Evolutionary conservation across 2,113 vertebrate species (phyloP), one percentile per base, ranked within the genome.

Genomic region (Aspiorhynchus laticeps): DNA sequence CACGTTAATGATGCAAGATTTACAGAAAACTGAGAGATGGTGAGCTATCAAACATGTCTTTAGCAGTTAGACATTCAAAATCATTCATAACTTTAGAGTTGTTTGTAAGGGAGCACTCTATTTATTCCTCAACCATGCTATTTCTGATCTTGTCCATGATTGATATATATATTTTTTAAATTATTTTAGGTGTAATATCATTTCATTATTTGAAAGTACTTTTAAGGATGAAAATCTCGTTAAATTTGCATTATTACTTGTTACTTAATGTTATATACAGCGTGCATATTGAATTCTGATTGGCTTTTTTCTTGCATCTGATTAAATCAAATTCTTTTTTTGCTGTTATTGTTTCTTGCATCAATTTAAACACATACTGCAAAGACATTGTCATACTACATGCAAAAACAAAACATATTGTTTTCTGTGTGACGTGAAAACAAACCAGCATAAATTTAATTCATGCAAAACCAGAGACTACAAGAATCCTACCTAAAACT

Each of bases 11-110:
- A 89, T 56, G 85, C 31, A 7, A 61, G 51, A 81, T 28, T 28
- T 81, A 65, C 38, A 19, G 59, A 82, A 65, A 46, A 82, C 38
- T 81, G 38, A 65, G 53, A 41, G 59, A 81, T 65, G 59, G 80
- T 46, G 80, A 81, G 59, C 90, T 89, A 83, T 88, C 85, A 79
- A 93, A 91, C 75, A 85, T 83, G 88, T 88, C 88, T 87, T 80
- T 74, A 73, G 91, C 93, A 93, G 93, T 94, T 93, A 94, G 92
- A 86, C 90, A 93, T 91, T 93, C 91, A 92, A 91, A 92, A 93
- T 87, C 91, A 93, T 88, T 91, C 91, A 89, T 88, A 91, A 89
- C 91, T 89, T 53, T 26, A 80, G 56, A 61, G 36, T 41, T 73
- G 19, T 73, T 74, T 74, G 71, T 38, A 21, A 38, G 8, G 17